Conservation (phyloP, 2,797 vertebrate species). For the Myoxocephalus aenaeus region DNA sequence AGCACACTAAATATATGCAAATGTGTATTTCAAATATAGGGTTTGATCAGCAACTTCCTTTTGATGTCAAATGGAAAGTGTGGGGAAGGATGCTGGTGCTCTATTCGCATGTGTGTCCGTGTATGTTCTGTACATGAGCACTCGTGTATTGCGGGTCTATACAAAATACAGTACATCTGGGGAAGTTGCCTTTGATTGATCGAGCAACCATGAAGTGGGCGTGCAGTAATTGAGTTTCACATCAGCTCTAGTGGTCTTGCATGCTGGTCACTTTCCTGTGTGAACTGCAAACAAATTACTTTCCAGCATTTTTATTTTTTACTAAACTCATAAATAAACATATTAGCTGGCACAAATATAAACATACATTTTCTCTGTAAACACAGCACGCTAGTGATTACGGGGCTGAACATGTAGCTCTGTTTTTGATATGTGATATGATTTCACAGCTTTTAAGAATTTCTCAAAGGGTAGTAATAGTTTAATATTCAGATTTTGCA, state of each 20-base stretch:
- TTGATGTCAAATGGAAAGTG: slow-evolving; percentile 53
- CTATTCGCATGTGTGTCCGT: slow-evolving; percentile 19
- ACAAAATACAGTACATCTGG: slow-evolving; percentile 57
- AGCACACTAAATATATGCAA: slow-evolving; percentile 33
- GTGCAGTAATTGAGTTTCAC: slow-evolving; percentile 64
- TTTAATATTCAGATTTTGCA: not conserved
- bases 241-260: slow-evolving; percentile 58
- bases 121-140: slow-evolving; percentile 15
- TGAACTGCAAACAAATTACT: slow-evolving; percentile 72
- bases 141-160: slow-evolving; percentile 29
- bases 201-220: slow-evolving; percentile 59
- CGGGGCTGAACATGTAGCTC: slow-evolving; percentile 5
- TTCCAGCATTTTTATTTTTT: slow-evolving; percentile 43
- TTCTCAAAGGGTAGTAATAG: not conserved
- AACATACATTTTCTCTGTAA: slow-evolving; percentile 46
- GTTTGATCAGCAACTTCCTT: slow-evolving; percentile 52
- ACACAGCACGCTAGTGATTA: not conserved
- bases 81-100: not conserved
- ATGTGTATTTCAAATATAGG: slow-evolving; percentile 47
- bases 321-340: slow-evolving; percentile 39
- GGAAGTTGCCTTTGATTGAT: slow-evolving; percentile 69
- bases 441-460: slow-evolving; percentile 18
- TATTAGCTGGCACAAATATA: slow-evolving; percentile 39
- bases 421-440: slow-evolving; percentile 36
- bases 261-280: slow-evolving; percentile 68